Evolutionary conservation across 2,888 invertebrate genomes (phyloP).

Genomic region (Palloptera scutellata): DNA sequence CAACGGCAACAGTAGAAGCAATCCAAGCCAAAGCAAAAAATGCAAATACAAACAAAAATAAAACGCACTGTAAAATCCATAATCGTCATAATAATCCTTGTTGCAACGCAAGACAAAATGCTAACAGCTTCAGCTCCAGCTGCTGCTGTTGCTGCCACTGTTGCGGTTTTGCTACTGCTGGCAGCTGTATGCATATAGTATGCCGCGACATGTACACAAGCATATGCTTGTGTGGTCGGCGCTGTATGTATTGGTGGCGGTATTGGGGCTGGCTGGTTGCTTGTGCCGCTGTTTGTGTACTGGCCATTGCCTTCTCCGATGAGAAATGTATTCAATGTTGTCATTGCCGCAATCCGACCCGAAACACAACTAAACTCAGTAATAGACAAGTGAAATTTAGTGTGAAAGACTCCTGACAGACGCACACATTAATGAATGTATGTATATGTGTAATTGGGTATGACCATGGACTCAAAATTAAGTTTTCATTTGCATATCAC

Average conservation of each 20-base stretch:
- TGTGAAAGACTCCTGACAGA: slow-evolving; percentile 3
- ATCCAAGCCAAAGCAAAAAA: slow-evolving; percentile 5
- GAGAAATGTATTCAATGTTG: slow-evolving; percentile 7
- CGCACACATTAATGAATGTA: not conserved
- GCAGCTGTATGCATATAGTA: not conserved
- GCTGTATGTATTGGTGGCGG: too few species aligned
- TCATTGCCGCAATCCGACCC: slow-evolving; percentile 35
- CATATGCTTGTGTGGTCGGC: not conserved
- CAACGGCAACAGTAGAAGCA: not conserved
- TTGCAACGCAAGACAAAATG: not conserved
- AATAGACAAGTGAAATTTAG: slow-evolving; percentile 28
- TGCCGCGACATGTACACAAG: not conserved
- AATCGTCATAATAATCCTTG: slow-evolving; percentile 33
- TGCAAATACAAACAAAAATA: slow-evolving; percentile 25
- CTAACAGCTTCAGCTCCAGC: not conserved
- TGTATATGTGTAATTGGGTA: not conserved
- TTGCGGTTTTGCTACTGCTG: not conserved
- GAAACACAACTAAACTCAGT: slow-evolving; percentile 22
- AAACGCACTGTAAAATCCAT: slow-evolving; percentile 23
- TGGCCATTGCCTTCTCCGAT: too few species aligned
- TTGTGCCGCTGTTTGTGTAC: too few species aligned
- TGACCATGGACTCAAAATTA: not conserved
- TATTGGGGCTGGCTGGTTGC: too few species aligned
- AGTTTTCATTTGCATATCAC: too few species aligned
- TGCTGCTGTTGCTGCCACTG: not conserved